Base-by-base conservation (phyloP, 2,888 invertebrate species). In the Nemotelus pantherinus region DNA sequence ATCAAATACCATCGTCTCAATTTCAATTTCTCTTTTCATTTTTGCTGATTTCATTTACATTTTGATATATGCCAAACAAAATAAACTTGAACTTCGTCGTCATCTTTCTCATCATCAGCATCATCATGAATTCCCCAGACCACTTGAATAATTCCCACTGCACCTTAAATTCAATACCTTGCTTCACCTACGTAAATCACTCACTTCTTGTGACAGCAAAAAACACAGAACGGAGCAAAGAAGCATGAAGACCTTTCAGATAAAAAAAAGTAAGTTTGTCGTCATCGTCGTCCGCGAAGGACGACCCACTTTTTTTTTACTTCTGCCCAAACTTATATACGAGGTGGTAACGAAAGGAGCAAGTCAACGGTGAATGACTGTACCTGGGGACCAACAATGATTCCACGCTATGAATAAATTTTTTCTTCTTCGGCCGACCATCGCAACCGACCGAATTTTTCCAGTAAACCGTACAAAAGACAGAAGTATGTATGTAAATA, bases 331-430 rank as follows among this genome's bases (percentile, higher is more conserved):
- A 55, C 53, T 70, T 70, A 43, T 55, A 70, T 70, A 41, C 43
- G 55, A 70, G 70, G 43, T 55, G 41, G 70, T 43, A 43, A 53
- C 48, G 55, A 55, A 53, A 53, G 55, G 43, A 70, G 68, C 70
- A 53, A 70, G 72, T 72, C 57, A 72, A 58, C 58, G 72, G 44
- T 47, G 72, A 58, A 45, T 72, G 72, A 45, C 44, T 72, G 58
- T 72, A 77, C 68, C 77, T 68, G 57, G 77, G 77, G 77, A 77
- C 68, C 47, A 67, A 60, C 77, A 68, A 77, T 77, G 77, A 77
- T 47, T 68, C 77, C 77, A 77, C 43, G 77, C 77, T 58, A 77
- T 77, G 77, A 77, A 77, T 77, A 77, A 77, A 68, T 77, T 77
- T 77, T 75, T 75, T 77, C 41, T 53, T 57, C 68, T 48, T 57